Evolutionary conservation across 2,113 vertebrate genomes (phyloP).

Genomic region (Anas platyrhynchos): DNA sequence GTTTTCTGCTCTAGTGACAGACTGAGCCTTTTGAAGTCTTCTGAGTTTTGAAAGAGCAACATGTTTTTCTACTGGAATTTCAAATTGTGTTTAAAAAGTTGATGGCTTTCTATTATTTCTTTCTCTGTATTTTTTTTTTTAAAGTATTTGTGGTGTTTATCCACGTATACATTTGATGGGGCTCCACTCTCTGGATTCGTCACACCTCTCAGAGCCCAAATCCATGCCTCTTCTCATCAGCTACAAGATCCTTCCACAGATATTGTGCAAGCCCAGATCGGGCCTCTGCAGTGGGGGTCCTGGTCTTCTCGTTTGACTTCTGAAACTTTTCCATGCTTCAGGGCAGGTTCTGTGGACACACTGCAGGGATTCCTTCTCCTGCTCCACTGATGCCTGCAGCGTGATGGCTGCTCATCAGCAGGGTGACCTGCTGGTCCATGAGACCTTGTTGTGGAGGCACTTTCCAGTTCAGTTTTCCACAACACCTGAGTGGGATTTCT

Average conservation of each 20-base stretch:
- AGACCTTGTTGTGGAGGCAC: neutral
- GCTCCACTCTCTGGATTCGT: neutral
- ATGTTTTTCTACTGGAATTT: slow-evolving; percentile 16
- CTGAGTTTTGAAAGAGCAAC: neutral
- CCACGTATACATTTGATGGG: neutral
- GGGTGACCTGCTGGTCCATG: accelerated
- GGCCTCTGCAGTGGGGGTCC: neutral
- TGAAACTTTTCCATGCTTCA: accelerated
- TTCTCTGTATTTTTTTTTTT: neutral
- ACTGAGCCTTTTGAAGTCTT: slow-evolving; percentile 6
- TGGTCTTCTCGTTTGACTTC: neutral
- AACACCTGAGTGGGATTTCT: neutral
- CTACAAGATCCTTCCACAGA: neutral
- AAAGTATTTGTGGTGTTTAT: neutral
- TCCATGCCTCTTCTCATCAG: neutral
- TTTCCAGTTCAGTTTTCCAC: neutral
- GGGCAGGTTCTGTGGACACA: neutral
- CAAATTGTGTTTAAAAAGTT: neutral
- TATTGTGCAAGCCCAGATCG: neutral
- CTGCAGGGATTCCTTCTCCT: accelerated
- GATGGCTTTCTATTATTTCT: neutral
- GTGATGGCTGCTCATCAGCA: accelerated
- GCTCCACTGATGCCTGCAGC: neutral
- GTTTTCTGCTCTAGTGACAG: neutral
- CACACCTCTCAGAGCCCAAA: neutral